Evolutionary conservation across 2,797 vertebrate species (phyloP).

Genomic region (Falco peregrinus): DNA sequence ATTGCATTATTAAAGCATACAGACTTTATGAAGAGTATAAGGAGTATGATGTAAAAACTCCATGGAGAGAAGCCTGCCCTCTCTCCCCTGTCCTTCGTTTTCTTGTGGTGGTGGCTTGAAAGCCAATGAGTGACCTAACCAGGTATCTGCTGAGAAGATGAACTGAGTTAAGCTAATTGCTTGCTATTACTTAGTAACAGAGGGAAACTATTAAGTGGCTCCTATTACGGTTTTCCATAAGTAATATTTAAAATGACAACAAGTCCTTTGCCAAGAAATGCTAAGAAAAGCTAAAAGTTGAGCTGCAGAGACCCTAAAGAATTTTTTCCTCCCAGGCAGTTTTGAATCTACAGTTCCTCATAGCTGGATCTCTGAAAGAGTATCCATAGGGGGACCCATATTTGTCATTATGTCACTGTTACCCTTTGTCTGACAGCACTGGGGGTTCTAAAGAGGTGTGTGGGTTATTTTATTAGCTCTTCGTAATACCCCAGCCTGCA

Average conservation of each 20-base stretch:
- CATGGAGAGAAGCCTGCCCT: not conserved
- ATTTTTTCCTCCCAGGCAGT: not conserved
- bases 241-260: constrained; percentile 35
- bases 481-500: not conserved
- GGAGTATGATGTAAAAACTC: not conserved
- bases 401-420: not conserved
- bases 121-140: not conserved
- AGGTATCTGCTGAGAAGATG: constrained; percentile 24
- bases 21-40: not conserved
- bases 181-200: constrained; percentile 19
- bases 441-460: not conserved
- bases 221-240: constrained; percentile 18
- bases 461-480: not conserved
- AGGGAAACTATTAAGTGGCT: constrained; percentile 46
- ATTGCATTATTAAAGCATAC: not conserved
- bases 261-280: constrained; percentile 36
- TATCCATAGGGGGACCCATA: not conserved
- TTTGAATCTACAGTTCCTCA: not conserved
- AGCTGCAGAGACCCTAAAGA: not conserved
- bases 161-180: constrained; percentile 24
- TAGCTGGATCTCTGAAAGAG: not conserved
- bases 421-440: not conserved
- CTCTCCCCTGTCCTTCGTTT: not conserved
- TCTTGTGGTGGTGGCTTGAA: not conserved
- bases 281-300: constrained; percentile 3